Evolutionary conservation across 1,140 invertebrate species (phyloP).

Genomic region (Drosophila saltans): DNA sequence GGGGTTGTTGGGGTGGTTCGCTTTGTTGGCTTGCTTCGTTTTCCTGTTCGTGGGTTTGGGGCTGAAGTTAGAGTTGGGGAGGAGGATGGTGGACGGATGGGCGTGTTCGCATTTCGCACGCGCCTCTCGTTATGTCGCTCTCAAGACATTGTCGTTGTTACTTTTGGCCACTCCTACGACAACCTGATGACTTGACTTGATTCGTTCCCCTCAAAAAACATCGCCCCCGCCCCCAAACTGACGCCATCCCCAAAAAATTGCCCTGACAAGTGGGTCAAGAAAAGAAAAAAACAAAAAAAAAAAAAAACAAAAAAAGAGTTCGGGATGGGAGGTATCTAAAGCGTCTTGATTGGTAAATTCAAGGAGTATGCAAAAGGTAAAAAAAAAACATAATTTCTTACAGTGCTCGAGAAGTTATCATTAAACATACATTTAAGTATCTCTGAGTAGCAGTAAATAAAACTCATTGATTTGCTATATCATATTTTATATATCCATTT

Average conservation of each 20-base stretch:
- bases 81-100: slow-evolving; percentile 42
- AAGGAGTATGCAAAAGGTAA: no score
- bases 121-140: slow-evolving; percentile 46
- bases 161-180: slow-evolving; percentile 73
- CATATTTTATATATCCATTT: no score
- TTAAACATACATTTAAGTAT: no score
- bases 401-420: not conserved
- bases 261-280: slow-evolving; percentile 71
- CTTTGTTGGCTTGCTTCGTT: slow-evolving; percentile 14
- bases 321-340: slow-evolving; percentile 1
- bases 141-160: slow-evolving; percentile 41
- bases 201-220: not conserved
- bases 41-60: slow-evolving; percentile 20
- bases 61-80: no score
- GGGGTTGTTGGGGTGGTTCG: slow-evolving; percentile 24
- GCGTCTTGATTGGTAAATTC: slow-evolving; percentile 1
- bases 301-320: not conserved
- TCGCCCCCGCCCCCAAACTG: not conserved
- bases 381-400: not conserved
- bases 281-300: slow-evolving; percentile 2
- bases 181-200: slow-evolving; percentile 23
- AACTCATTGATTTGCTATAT: no score
- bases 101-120: slow-evolving; percentile 58
- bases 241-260: slow-evolving; percentile 18
- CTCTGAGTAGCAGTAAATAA: no score